A percentile compares a stretch with the other conserved stretches of the same genome.
phyloP scores from a whole-genome alignment of 2,797 vertebrate species.

The Pelochelys cantorii region DNA sequence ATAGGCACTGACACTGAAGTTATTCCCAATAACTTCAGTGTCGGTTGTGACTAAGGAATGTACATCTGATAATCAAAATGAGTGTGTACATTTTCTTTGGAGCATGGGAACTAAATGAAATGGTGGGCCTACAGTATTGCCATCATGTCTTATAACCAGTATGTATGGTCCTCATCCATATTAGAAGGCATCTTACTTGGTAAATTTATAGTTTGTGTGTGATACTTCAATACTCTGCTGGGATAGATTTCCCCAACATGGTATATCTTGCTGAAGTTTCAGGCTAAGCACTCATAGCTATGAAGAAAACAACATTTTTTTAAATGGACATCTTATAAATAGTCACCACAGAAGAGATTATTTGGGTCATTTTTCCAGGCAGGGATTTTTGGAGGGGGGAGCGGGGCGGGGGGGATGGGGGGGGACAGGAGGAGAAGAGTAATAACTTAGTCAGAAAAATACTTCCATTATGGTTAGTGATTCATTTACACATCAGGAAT shows the following conservation, averaged over 20 bases:
- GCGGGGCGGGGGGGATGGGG: accelerated
- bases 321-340: constrained; percentile 40
- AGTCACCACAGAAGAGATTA: constrained; percentile 38
- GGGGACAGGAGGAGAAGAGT: background rate
- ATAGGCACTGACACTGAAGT: constrained; percentile 24
- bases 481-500: constrained; percentile 61
- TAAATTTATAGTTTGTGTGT: background rate
- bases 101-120: constrained; percentile 44
- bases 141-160: constrained; percentile 36
- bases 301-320: constrained; percentile 33
- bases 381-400: background rate
- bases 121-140: constrained; percentile 49
- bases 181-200: constrained; percentile 37
- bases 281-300: constrained; percentile 39
- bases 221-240: constrained; percentile 16
- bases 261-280: constrained; percentile 11
- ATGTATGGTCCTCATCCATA: constrained; percentile 22
- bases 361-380: constrained; percentile 48
- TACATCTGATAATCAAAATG: constrained; percentile 63
- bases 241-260: background rate
- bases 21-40: constrained; percentile 58
- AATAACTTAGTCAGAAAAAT: constrained; percentile 49
- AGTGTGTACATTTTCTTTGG: constrained; percentile 58
- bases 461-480: constrained; percentile 48
- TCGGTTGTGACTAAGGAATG: constrained; percentile 11